Base-by-base conservation (phyloP, 23 tunicate genomes). In the Halocynthia roretzi region DNA sequence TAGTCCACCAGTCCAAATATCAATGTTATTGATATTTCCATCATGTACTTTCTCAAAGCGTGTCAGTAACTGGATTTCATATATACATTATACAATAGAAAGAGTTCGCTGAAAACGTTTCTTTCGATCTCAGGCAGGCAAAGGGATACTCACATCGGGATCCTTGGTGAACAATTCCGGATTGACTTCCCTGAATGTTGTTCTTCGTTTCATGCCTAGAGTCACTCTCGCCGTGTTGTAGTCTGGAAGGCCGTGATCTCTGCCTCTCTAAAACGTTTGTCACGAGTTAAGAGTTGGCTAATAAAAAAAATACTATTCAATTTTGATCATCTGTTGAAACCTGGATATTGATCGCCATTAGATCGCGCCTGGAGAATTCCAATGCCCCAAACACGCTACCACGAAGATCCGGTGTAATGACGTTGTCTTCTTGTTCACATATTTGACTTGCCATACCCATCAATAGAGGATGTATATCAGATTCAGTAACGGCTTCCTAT, bases 361-460 rank as follows among this genome's bases (percentile, higher is more conserved):
- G 78, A 66, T 90, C 96, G 19, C 96, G 77, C 48, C 96, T 63
- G 14, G 86, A 75, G 56, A 90, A 90, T 18, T 90, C 89, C 11
- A 90, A 76, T 7, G 71, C 66, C 2, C 96, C 96, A 57, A 84
- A 84, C 78, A 84, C 89, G 64, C 58, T 57, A 53, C 89, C 96
- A 21, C 89, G 63, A 8, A 90, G 81, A 71, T 90, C 96, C 7
- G 89, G 89, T 10, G 89, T 84, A 21, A 90, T 84, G 58, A 90
- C 81, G 78, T 84, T 84, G 85, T 90, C 96, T 52, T 90, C 96
- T 49, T 83, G 50, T 51, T 90, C 96, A 51, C 81, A 78, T 11
- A 90, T 71, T 66, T 90, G 96, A 71, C 89, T 84, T 15, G 89
- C 89, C 96, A 90, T 90, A 17, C 96, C 96, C 96, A 90, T 90